Conservation (phyloP, 2,113 vertebrate genomes). For the Lontra canadensis region DNA sequence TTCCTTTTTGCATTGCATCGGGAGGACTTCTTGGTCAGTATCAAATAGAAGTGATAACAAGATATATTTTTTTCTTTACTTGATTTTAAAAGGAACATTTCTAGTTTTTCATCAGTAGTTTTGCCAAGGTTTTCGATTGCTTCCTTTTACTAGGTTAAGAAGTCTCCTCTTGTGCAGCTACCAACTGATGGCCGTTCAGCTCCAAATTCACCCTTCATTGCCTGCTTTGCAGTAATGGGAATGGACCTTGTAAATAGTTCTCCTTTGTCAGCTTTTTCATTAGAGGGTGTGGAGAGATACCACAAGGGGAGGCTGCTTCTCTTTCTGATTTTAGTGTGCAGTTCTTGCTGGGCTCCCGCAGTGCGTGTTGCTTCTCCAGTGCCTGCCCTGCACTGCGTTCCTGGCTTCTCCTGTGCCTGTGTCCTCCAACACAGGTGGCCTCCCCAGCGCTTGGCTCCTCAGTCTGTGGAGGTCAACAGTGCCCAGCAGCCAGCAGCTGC, state of each 20-base stretch:
- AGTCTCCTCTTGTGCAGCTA: background rate
- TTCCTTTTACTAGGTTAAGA: background rate
- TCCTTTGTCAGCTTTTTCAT: background rate
- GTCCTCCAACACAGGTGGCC: background rate
- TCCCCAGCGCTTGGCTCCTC: background rate
- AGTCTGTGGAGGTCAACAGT: background rate
- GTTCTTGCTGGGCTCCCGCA: background rate
- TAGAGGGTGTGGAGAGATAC: background rate
- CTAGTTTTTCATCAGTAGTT: background rate
- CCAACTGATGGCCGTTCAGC: background rate
- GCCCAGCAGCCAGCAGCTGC: background rate
- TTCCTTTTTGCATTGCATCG: background rate
- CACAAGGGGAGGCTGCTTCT: background rate
- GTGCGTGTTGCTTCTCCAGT: background rate
- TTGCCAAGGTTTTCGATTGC: background rate
- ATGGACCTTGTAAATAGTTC: background rate
- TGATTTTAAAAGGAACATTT: background rate
- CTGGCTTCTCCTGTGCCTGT: background rate
- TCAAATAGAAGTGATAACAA: background rate
- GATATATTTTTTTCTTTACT: background rate
- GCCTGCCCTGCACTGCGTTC: background rate
- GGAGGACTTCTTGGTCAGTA: background rate
- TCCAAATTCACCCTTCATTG: background rate
- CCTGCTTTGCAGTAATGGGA: background rate
- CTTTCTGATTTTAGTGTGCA: background rate